Conservation (phyloP, 2,113 vertebrate species). For the Sardina pilchardus region DNA sequence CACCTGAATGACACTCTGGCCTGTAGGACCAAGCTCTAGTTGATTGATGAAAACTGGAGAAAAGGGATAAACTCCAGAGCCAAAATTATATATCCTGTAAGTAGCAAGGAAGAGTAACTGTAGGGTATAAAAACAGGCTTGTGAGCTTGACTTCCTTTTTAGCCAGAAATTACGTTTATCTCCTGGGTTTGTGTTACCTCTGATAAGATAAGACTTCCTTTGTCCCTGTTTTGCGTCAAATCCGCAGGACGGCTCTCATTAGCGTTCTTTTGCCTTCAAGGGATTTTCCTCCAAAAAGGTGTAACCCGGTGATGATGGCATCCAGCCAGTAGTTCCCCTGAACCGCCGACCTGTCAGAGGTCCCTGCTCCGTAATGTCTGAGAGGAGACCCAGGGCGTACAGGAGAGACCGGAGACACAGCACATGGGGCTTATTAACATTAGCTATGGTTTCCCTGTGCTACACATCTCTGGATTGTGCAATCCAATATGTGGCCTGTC, state of each 20-base stretch:
- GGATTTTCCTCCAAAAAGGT: background rate
- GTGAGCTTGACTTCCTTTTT: background rate
- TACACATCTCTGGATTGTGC: background rate
- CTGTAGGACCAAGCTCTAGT: background rate
- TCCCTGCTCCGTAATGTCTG: background rate
- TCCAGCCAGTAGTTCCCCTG: background rate
- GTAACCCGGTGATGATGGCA: background rate
- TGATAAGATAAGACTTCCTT: slow-evolving; percentile 8
- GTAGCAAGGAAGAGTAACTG: background rate
- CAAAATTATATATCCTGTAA: background rate
- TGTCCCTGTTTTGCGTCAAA: background rate
- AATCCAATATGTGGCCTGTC: background rate
- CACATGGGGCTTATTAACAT: background rate
- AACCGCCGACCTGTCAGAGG: background rate
- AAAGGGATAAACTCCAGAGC: background rate
- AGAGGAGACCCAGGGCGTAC: background rate
- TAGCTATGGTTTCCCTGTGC: background rate
- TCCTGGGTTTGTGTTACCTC: background rate
- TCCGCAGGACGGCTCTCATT: background rate
- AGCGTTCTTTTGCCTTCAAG: background rate
- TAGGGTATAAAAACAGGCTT: background rate
- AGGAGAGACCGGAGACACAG: background rate
- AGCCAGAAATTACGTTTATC: background rate
- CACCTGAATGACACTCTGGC: background rate
- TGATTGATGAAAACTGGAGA: background rate